Conservation (phyloP, 2,113 vertebrate species). For the Merops nubicus region DNA sequence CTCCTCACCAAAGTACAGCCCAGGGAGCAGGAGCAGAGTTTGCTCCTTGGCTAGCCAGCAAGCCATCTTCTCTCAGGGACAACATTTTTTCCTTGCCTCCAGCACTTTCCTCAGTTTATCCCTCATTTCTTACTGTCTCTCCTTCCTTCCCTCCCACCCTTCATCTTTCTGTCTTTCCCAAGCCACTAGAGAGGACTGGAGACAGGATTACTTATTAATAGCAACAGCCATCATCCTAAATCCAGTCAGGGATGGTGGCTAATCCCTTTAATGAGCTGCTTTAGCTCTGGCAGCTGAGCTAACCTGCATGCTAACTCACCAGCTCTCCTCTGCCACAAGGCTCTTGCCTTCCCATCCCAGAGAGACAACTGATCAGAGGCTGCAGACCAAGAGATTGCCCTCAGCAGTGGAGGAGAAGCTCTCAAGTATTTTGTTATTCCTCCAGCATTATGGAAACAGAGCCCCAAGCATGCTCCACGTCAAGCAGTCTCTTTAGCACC, state of each 20-base stretch:
- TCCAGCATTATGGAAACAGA: background rate
- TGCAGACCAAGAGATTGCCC: background rate
- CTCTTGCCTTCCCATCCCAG: background rate
- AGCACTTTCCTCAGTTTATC: background rate
- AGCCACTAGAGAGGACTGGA: conserved; percentile 7
- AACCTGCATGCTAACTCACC: background rate
- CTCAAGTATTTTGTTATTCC: background rate
- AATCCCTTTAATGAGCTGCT: conserved; percentile 53
- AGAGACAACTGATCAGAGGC: background rate
- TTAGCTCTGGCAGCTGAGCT: background rate
- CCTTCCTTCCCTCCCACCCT: background rate
- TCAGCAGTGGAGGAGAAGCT: background rate
- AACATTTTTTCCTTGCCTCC: background rate
- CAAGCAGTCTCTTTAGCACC: background rate
- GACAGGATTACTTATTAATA: conserved; percentile 44
- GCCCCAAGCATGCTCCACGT: fast-evolving
- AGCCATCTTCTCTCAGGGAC: background rate
- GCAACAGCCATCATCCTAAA: conserved; percentile 17
- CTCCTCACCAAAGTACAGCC: background rate
- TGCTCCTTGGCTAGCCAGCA: background rate
- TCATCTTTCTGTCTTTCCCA: background rate
- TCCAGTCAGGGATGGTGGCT: conserved; percentile 10
- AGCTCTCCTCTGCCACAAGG: background rate
- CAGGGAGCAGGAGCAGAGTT: background rate
- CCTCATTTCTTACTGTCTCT: background rate